phyloP scores from a whole-genome alignment of 2,113 vertebrate species.

The Hystrix cristata region DNA sequence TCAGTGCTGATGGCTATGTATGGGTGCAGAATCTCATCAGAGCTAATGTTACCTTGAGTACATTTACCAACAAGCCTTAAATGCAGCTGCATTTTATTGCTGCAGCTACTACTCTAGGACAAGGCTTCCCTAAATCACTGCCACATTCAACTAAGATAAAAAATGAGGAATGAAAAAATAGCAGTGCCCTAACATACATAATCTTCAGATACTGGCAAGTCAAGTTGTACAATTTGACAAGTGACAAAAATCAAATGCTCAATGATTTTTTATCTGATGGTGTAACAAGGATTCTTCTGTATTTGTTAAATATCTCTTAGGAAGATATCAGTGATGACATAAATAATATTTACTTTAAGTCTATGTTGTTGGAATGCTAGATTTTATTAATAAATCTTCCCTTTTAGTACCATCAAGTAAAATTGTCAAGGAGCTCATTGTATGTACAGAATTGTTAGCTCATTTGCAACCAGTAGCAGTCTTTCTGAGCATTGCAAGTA shows the following conservation, averaged over 20 bases:
- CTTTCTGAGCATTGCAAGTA: constrained; percentile 42
- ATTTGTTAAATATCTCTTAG: constrained; percentile 62
- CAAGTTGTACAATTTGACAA: constrained; percentile 48
- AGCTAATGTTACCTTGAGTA: neutral
- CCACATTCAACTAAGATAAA: constrained; percentile 58
- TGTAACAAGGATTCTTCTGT: constrained; percentile 22
- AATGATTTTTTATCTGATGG: constrained; percentile 51
- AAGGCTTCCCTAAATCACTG: constrained; percentile 51
- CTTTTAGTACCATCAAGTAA: constrained; percentile 30
- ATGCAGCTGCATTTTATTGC: neutral
- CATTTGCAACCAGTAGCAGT: neutral
- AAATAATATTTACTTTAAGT: constrained; percentile 69
- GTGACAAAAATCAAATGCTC: constrained; percentile 58
- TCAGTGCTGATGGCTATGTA: neutral
- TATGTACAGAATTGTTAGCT: constrained; percentile 45
- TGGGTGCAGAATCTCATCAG: neutral
- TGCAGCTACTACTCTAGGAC: neutral
- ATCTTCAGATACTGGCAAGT: constrained; percentile 48
- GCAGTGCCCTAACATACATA: neutral
- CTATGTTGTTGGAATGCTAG: constrained; percentile 50
- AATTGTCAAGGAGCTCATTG: neutral
- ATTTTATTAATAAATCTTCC: constrained; percentile 65
- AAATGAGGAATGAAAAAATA: constrained; percentile 45
- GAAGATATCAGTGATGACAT: neutral
- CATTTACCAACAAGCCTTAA: constrained; percentile 47